phyloP scores from a whole-genome alignment of 2,888 invertebrate species.

The Tenthredo mesomela region DNA sequence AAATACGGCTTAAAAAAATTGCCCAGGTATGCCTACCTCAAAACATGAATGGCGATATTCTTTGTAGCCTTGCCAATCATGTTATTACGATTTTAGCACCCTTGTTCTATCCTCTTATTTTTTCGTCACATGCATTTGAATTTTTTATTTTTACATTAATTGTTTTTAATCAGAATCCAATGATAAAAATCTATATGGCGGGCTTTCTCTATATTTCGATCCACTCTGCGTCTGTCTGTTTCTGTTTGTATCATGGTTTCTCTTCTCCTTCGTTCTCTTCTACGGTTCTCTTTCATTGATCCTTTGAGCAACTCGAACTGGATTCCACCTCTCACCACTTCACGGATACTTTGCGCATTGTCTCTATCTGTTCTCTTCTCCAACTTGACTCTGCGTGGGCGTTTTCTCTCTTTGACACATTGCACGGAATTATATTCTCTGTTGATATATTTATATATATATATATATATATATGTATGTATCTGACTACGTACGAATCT shows the following conservation, averaged over 20 bases:
- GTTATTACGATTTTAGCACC: too few relatives aligned
- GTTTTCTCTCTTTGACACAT: conserved; percentile 25
- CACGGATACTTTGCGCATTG: conserved; percentile 3
- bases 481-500: background rate
- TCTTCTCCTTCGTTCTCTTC: background rate
- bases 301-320: conserved; percentile 28
- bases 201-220: too few relatives aligned
- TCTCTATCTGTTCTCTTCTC: background rate
- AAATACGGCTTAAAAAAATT: too few relatives aligned
- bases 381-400: background rate
- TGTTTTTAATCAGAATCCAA: too few relatives aligned
- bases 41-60: too few relatives aligned
- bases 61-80: too few relatives aligned
- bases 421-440: conserved; percentile 27
- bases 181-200: too few relatives aligned
- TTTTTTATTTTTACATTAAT: too few relatives aligned
- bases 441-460: background rate
- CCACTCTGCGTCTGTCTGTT: background rate
- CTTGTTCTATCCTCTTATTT: too few relatives aligned
- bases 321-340: background rate
- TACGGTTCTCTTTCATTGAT: conserved; percentile 1
- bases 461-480: too few relatives aligned
- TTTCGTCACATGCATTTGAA: too few relatives aligned
- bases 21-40: too few relatives aligned
- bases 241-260: background rate